Percentiles rank a stretch among this genome's conserved stretches.
These are phyloP conservation scores for Charanyca ferruginea DNA, from an alignment of 2,888 invertebrate genomes.

Conservation along the genomic window DNA sequence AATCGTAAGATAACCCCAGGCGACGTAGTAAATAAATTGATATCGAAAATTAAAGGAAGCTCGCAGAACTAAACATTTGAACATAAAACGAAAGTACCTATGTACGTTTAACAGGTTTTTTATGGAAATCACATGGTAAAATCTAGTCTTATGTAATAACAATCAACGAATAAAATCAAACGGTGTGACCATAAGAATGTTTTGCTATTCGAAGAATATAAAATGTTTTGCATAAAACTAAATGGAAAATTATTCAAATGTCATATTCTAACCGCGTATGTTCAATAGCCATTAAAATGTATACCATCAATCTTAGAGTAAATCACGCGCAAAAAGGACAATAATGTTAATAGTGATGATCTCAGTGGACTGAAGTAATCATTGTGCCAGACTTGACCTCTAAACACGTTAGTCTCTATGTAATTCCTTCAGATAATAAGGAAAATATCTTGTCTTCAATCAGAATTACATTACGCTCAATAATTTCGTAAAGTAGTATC, in stretches of 20 bases:
- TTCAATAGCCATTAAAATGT: slow-evolving; percentile 52
- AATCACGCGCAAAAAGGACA: slow-evolving; percentile 73
- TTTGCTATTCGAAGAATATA: slow-evolving; percentile 43
- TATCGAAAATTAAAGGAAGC: slow-evolving; percentile 48
- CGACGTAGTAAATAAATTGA: slow-evolving; percentile 35
- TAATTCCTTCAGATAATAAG: slow-evolving; percentile 48
- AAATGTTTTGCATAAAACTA: slow-evolving; percentile 38
- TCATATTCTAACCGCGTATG: slow-evolving; percentile 51
- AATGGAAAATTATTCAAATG: slow-evolving; percentile 57
- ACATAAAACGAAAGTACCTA: slow-evolving; percentile 49
- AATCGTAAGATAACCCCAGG: slow-evolving; percentile 58
- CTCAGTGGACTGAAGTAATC: slow-evolving; percentile 73
- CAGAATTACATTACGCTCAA: slow-evolving; percentile 19
- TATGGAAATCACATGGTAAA: slow-evolving; percentile 48
- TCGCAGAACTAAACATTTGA: slow-evolving; percentile 33
- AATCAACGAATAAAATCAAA: slow-evolving; percentile 51
- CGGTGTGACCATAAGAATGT: slow-evolving; percentile 33
- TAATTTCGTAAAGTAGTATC: slow-evolving; percentile 2
- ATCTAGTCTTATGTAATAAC: slow-evolving; percentile 56
- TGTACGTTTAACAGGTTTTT: slow-evolving; percentile 62
- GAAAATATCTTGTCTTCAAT: slow-evolving; percentile 45
- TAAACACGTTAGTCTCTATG: slow-evolving; percentile 54
- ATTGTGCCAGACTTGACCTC: slow-evolving; percentile 70
- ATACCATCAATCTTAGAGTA: slow-evolving; percentile 60
- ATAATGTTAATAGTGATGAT: slow-evolving; percentile 77